These are phyloP conservation scores for Tetraodon nigroviridis DNA, from an alignment of 2,113 vertebrate species.

Conservation along the genomic window DNA sequence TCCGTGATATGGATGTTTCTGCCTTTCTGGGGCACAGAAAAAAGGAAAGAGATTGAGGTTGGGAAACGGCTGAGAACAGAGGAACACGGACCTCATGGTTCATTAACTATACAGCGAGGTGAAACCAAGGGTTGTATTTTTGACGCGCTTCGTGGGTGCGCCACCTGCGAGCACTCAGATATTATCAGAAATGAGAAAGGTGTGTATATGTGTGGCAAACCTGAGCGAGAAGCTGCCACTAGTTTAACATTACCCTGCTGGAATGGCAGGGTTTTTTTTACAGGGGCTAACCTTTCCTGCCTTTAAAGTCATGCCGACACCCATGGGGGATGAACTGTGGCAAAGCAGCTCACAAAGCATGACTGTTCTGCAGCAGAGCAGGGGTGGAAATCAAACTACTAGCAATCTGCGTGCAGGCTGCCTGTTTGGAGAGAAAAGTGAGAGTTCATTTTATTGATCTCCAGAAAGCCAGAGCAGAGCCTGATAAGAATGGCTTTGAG, in stretches of 20 bases:
- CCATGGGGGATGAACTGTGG: slow-evolving; percentile 33
- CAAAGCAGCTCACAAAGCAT: slow-evolving; percentile 59
- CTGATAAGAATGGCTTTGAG: background rate
- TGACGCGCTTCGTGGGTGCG: slow-evolving; percentile 76
- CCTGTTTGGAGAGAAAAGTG: slow-evolving; percentile 25
- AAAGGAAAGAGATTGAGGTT: too few relatives aligned
- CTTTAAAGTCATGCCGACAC: slow-evolving; percentile 55
- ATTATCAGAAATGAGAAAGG: slow-evolving; percentile 81
- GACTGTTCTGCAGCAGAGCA: slow-evolving; percentile 37
- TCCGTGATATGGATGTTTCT: too few relatives aligned
- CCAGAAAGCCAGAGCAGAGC: too few relatives aligned
- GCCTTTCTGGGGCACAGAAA: too few relatives aligned
- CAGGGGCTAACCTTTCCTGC: slow-evolving; percentile 37
- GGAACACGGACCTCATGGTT: slow-evolving; percentile 72
- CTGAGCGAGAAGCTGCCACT: slow-evolving; percentile 71
- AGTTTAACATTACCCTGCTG: slow-evolving; percentile 74
- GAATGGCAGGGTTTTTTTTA: slow-evolving; percentile 33
- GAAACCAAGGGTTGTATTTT: slow-evolving; percentile 75
- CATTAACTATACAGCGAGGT: slow-evolving; percentile 80
- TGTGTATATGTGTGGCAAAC: slow-evolving; percentile 47
- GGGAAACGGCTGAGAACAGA: slow-evolving; percentile 1
- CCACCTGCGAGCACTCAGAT: slow-evolving; percentile 80
- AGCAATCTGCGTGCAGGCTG: background rate
- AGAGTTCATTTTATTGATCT: background rate
- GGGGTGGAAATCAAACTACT: slow-evolving; percentile 42